A percentile compares a stretch with the other conserved stretches of the same genome.
Evolutionary conservation across 2,113 vertebrate genomes (phyloP).

Genomic region (Tinamus guttatus): DNA sequence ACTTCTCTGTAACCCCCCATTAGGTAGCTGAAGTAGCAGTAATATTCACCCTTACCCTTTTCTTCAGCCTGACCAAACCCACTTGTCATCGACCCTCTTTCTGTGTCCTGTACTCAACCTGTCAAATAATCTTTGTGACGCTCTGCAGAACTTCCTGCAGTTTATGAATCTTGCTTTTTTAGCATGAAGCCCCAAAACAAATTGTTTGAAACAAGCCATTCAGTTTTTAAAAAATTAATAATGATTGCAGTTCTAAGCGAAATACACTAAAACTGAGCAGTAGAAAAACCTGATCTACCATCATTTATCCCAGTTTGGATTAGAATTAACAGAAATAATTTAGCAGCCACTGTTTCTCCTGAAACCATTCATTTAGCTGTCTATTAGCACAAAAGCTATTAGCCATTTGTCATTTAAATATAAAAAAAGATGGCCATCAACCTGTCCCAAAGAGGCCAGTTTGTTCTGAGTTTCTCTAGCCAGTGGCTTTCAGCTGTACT

Average conservation of each 20-base stretch:
- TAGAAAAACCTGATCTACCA: neutral
- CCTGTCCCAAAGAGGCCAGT: neutral
- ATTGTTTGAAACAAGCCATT: neutral
- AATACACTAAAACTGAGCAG: neutral
- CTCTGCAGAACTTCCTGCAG: neutral
- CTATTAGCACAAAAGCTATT: neutral
- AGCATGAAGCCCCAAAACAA: neutral
- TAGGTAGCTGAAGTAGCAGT: neutral
- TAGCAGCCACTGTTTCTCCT: neutral
- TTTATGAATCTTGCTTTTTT: neutral
- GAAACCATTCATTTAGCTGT: neutral
- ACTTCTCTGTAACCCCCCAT: neutral
- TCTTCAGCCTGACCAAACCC: neutral
- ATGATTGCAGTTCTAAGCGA: neutral
- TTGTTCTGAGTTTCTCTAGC: neutral
- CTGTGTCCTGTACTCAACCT: neutral
- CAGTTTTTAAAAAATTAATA: neutral
- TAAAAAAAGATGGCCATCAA: neutral
- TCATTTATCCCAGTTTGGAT: neutral
- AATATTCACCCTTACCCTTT: neutral
- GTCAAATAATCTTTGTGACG: neutral
- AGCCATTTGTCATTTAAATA: constrained; percentile 24
- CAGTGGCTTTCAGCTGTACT: neutral
- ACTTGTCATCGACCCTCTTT: neutral
- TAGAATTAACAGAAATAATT: neutral